Base-by-base conservation (phyloP, 2,113 vertebrate genomes). In the Urocynchramus pylzowi region DNA sequence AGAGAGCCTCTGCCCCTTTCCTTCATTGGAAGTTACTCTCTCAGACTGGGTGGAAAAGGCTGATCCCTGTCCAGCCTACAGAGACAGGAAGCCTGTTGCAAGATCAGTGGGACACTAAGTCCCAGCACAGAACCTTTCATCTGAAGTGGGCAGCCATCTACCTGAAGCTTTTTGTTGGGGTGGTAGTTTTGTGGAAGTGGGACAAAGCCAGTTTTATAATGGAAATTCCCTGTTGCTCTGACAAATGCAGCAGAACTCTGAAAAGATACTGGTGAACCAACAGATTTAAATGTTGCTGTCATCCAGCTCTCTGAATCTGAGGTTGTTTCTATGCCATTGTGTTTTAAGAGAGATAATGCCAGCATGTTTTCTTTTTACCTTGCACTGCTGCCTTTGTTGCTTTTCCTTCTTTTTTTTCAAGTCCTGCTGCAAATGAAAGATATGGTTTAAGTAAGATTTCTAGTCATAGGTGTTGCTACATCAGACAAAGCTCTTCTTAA, bases 321-420 rank as follows among this genome's bases (percentile, higher is more conserved):
- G 57, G 41, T 42, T 87, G 50, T 87, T 95, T 93, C 54, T 82
- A 28, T 70, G 83, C 15, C 63, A 49, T 49, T 94, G 53, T 74
- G 53, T 96, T 94, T 83, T 93, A 97, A 95, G 60, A 95, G 47
- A 97, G 81, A 96, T 59, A 96, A 90, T 8, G 7, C 67, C 82
- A 96, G 60, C 11, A 56, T 41, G 44, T 44, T 96, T 95, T 63
- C 45, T 93, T 97, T 97, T 98, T 98, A 98, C 98, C 98, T 97
- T 97, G 96, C 68, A 96, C 94, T 78, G 87, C 53, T 91, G 92
- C 73, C 90, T 98, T 98, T 6, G 8, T 69, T 92, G 88, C 19
- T 97, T 97, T 98, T 81, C 94, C 95, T 94, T 98, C 97, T 68
- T 97, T 98, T 92, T 97, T 98, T 94, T 89, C 97, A 91, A 88